Evolutionary conservation across 2,113 vertebrate species (phyloP).

Genomic region (Carollia perspicillata): DNA sequence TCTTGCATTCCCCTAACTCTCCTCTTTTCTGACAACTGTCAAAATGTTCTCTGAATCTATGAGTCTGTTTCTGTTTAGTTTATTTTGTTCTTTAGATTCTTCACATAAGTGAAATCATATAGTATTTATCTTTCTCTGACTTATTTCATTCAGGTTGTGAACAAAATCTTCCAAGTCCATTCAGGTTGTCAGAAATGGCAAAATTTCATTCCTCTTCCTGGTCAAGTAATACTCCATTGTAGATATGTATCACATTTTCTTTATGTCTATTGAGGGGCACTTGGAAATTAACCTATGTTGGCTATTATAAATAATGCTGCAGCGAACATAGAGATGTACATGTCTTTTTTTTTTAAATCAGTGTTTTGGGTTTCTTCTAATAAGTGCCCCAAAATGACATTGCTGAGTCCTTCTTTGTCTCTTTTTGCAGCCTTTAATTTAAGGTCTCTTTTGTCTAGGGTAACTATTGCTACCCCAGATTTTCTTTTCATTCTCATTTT

Average conservation of each 20-base stretch:
- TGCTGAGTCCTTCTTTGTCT: neutral
- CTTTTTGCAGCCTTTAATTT: neutral
- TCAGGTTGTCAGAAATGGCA: too few species aligned
- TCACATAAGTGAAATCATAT: neutral
- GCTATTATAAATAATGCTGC: neutral
- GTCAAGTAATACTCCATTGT: neutral
- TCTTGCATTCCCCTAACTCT: too few species aligned
- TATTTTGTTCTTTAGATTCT: neutral
- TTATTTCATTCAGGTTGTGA: too few species aligned
- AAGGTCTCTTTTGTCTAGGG: neutral
- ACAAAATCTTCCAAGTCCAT: too few species aligned
- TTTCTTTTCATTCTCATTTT: too few species aligned
- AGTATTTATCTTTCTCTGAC: too few species aligned
- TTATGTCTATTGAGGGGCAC: neutral
- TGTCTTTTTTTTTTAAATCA: neutral
- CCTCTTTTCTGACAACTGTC: too few species aligned
- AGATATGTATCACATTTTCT: neutral
- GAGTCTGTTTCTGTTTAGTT: neutral
- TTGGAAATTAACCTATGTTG: neutral
- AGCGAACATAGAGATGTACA: neutral
- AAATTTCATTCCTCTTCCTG: neutral
- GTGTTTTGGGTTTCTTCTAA: neutral
- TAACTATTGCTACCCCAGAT: neutral
- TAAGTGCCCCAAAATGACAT: neutral
- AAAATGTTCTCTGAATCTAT: too few species aligned